Evolutionary conservation across 2,888 invertebrate genomes (phyloP), one percentile per base, ranked within the genome.

Genomic region (Pandemis heparana): DNA sequence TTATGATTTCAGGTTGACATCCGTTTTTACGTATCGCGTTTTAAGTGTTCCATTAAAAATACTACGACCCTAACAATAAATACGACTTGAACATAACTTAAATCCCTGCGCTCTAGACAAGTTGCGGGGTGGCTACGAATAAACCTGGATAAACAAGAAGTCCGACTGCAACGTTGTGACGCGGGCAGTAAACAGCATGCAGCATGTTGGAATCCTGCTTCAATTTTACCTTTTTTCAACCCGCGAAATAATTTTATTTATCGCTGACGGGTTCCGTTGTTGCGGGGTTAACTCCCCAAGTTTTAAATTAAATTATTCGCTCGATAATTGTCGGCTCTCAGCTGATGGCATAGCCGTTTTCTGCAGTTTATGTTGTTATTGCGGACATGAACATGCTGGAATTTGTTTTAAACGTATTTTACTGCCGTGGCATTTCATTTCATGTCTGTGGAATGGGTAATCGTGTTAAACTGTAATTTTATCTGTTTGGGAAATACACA

Each of bases 291-390:
- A 85, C 84, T 87, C 62, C 23, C 83, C 80, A 86, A 90, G 84
- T 90, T 92, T 89, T 90, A 88, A 91, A 91, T 92, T 88, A 87
- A 91, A 89, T 92, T 91, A 92, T 91, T 86, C 85, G 85, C 85
- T 88, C 87, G 85, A 85, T 88, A 87, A 89, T 88, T 89, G 87
- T 85, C 82, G 82, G 78, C 78, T 71, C 77, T 76, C 77, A 75
- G 76, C 73, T 76, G 51, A 63, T 71, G 62, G 60, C 46, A 32
- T 10, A 14, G 39, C 16, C 12, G 43, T 46, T 62, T 39, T 67
- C 38, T 38, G 60, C 64, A 60, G 18, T 60, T 38, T 46, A 43
- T 51, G 18, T 62, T 67, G 39, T 68, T 73, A 48, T 46, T 18
- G 38, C 53, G 51, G 46, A 48, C 18, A n/a, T n/a, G 67, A 16